phyloP scores from a whole-genome alignment of 2,797 vertebrate species.

The Gymnodraco acuticeps region DNA sequence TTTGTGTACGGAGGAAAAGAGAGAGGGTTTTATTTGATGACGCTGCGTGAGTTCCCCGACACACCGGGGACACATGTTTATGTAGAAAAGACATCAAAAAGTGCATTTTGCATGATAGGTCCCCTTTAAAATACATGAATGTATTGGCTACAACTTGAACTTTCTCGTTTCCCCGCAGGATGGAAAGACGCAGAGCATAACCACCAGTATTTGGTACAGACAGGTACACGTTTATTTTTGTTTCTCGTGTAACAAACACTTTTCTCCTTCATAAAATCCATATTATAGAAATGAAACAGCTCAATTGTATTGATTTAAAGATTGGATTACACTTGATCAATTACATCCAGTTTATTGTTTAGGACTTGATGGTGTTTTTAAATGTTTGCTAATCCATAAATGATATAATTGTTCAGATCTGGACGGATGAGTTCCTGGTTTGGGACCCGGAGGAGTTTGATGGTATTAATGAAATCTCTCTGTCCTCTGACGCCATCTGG shows the following conservation, averaged over 20 bases:
- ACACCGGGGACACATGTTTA: too few species aligned
- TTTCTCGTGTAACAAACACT: background rate
- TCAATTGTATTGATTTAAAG: background rate
- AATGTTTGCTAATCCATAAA: background rate
- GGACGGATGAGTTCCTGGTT: slow-evolving; percentile 91
- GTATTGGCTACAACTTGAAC: too few species aligned
- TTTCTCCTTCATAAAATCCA: background rate
- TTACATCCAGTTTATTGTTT: background rate
- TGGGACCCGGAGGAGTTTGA: slow-evolving; percentile 92
- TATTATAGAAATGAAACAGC: background rate
- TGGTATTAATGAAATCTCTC: slow-evolving; percentile 88
- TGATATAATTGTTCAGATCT: slow-evolving; percentile 79
- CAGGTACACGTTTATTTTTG: slow-evolving; percentile 79
- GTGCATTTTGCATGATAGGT: too few species aligned
- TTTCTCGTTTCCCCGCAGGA: slow-evolving; percentile 76
- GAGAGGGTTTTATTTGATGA: too few species aligned
- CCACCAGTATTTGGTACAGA: slow-evolving; percentile 89
- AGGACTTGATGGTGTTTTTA: background rate
- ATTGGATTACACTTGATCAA: background rate
- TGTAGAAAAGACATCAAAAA: too few species aligned
- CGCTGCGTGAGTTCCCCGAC: too few species aligned
- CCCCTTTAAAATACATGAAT: too few species aligned
- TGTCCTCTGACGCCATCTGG: slow-evolving; percentile 90
- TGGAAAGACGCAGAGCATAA: slow-evolving; percentile 90
- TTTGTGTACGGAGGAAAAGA: too few species aligned